Evolutionary conservation across 1,140 invertebrate genomes (phyloP).

Genomic region (Drosophila neocordata): DNA sequence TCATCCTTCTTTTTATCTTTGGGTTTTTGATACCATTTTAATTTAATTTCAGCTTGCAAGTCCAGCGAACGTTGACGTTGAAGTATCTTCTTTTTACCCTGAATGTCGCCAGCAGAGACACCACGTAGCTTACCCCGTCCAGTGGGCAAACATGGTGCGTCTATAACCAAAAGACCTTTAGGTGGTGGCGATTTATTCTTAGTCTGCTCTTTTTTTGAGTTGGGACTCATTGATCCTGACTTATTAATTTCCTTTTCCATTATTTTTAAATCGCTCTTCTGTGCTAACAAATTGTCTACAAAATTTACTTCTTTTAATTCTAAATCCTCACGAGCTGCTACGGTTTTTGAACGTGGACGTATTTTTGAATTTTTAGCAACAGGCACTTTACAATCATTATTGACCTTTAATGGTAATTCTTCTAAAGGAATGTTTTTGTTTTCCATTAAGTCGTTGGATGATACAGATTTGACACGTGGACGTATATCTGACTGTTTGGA

Average conservation of each 20-base stretch:
- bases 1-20: conserved; percentile 44
- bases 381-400: background rate
- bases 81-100: conserved; percentile 3
- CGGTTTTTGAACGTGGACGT: background rate
- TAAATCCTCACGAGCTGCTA: background rate
- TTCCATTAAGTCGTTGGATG: background rate
- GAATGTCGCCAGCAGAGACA: conserved; percentile 30
- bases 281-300: background rate
- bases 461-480: background rate
- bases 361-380: background rate
- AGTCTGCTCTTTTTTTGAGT: background rate
- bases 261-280: background rate
- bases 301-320: background rate
- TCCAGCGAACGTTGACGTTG: conserved; percentile 40
- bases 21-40: conserved; percentile 64
- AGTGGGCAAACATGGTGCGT: conserved; percentile 53
- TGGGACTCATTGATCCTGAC: background rate
- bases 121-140: conserved; percentile 56
- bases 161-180: conserved; percentile 31
- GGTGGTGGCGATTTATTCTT: conserved; percentile 26
- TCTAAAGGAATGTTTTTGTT: too few relatives aligned
- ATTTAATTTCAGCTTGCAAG: conserved; percentile 36
- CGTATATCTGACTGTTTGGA: background rate
- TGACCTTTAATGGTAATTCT: background rate
- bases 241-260: background rate